phyloP scores from a whole-genome alignment of 23 tunicate genomes.

The Styela clava region DNA sequence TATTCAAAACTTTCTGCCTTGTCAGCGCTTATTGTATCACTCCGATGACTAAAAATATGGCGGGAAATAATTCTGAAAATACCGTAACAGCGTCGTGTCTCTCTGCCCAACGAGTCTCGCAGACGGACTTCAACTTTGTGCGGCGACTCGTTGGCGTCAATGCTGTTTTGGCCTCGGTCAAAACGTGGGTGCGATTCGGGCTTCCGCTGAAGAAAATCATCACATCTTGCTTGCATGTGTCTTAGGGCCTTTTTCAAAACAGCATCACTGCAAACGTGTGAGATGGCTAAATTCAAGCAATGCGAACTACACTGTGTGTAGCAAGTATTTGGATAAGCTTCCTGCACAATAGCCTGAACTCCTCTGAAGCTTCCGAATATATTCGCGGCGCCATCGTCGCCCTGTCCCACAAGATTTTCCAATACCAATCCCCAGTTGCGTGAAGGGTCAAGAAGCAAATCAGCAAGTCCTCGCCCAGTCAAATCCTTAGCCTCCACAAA shows the following conservation, averaged over 20 bases:
- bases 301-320: constrained; percentile 52
- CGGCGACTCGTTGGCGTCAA: not conserved
- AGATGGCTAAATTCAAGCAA: constrained; percentile 34
- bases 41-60: no score
- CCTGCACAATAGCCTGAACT: constrained; percentile 7
- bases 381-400: constrained; percentile 14
- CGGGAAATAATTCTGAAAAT: constrained; percentile 27
- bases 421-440: not conserved
- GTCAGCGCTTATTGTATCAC: no score
- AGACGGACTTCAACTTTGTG: not conserved
- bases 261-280: not conserved
- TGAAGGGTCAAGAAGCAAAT: not conserved
- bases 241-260: not conserved
- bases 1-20: no score
- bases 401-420: not conserved
- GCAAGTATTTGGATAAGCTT: constrained; percentile 1
- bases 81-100: constrained; percentile 33
- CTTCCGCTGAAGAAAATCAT: not conserved
- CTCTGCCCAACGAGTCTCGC: constrained; percentile 24
- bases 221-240: not conserved
- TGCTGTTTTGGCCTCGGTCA: not conserved
- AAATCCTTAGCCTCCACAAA: constrained; percentile 16
- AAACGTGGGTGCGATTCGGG: no score
- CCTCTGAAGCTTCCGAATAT: constrained; percentile 15
- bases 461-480: not conserved